Conservation (phyloP, 1,140 invertebrate species). For the Papilio helenus region DNA sequence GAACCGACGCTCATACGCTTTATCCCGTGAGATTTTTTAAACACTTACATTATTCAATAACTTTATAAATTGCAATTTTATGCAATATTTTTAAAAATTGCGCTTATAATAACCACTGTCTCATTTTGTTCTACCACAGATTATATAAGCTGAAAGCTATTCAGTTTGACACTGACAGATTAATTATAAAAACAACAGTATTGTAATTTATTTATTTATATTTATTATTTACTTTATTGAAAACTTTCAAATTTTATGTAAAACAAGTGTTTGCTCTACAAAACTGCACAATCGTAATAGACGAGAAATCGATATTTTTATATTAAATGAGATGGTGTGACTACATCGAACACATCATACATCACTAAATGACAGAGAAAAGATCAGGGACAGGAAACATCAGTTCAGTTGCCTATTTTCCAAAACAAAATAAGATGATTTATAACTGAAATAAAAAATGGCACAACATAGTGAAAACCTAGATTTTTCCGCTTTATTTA, state of each 20-base stretch:
- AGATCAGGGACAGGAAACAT: not conserved
- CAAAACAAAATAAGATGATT: slow-evolving; percentile 15
- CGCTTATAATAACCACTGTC: slow-evolving; percentile 19
- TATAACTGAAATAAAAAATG: slow-evolving; percentile 48
- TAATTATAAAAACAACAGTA: not conserved
- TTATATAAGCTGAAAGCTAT: not conserved
- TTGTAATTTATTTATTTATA: not conserved
- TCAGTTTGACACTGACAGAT: not conserved
- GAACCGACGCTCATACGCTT: not conserved
- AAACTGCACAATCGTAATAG: too few relatives aligned
- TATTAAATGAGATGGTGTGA: too few relatives aligned
- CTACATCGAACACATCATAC: not conserved
- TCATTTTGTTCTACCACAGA: slow-evolving; percentile 16
- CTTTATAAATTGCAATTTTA: slow-evolving; percentile 18
- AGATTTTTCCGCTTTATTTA: slow-evolving; percentile 67
- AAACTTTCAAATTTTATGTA: too few relatives aligned
- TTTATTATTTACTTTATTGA: too few relatives aligned
- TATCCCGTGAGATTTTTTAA: not conserved
- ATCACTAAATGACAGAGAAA: not conserved
- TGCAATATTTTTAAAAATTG: slow-evolving; percentile 22
- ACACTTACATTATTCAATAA: slow-evolving; percentile 24
- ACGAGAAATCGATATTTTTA: too few relatives aligned
- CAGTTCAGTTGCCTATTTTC: not conserved
- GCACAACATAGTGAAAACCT: slow-evolving; percentile 58
- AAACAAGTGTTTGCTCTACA: too few relatives aligned